Evolutionary conservation across 1,140 invertebrate genomes (phyloP), one percentile per base, ranked within the genome.

Genomic region (Drosophila truncata): DNA sequence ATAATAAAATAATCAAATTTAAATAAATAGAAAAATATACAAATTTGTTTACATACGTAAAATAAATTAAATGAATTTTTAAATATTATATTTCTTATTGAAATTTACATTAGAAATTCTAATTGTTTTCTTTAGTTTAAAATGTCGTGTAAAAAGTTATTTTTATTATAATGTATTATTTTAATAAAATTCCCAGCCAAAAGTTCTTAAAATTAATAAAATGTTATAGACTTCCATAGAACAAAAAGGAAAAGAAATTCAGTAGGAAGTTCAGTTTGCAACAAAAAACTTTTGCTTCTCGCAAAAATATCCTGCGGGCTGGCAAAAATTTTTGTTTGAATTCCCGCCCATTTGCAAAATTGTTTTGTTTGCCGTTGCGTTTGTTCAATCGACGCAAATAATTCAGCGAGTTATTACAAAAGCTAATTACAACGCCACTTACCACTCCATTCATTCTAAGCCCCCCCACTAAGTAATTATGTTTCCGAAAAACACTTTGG

Each of bases 391-490:
- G 65, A 74, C 57, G 64, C 47, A 66, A 87, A 87, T 90, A 87
- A 84, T 87, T 84, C 69, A 42, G 16, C 13, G 44, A 70, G 62
- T 67, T 90, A 78, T 74, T 85, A 66, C 69, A 78, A 74, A 50
- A 78, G 78, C 84, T 90, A 90, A 88, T 88, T 88, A 78, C 75
- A 61, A 52, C 20, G 33, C 33, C 73, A 49, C 42, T 52, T 57
- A 54, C 60, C 49, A 61, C 39, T 50, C 42, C 42, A 50, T 69
- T 57, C 69, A 46, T 66, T 46, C 4, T 27, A 5, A 39, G n/a
- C n/a, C 25, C n/a, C 49, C 59, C 61, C 58, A 58, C 49, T 42
- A 54, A 50, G 74, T 59, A 77, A 78, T 78, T 78, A 71, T 71
- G 75, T 64, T 71, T 37, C 55, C 47, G 13, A 60, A 77, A 71